phyloP scores from a whole-genome alignment of 2,888 invertebrate genomes.

The Xylota sylvarum region DNA sequence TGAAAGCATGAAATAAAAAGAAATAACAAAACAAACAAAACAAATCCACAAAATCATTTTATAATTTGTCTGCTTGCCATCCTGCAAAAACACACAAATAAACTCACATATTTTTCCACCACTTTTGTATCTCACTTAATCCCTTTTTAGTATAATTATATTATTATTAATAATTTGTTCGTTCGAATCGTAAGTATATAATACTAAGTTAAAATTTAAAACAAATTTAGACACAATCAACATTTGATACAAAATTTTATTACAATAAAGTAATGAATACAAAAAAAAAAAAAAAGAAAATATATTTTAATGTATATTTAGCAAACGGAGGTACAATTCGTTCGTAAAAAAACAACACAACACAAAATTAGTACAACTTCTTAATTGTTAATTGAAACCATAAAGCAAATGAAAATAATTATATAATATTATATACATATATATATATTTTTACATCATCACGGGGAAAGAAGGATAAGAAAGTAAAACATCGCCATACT shows the following conservation, averaged over 20 bases:
- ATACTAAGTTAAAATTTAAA: constrained; percentile 23
- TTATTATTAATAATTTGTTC: constrained; percentile 37
- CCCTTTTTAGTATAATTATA: constrained; percentile 39
- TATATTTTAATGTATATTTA: constrained; percentile 37
- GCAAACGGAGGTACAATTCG: constrained; percentile 38
- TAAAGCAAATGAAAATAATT: constrained; percentile 35
- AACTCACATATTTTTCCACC: constrained; percentile 4
- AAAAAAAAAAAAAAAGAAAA: constrained; percentile 11
- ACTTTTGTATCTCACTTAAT: constrained; percentile 32
- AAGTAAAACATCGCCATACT: constrained; percentile 61
- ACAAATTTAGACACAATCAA: constrained; percentile 62
- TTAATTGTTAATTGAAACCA: constrained; percentile 61
- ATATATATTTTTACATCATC: constrained; percentile 69
- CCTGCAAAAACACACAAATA: constrained; percentile 12
- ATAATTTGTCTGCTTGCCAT: constrained; percentile 34
- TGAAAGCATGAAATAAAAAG: constrained; percentile 45
- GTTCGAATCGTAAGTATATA: constrained; percentile 69
- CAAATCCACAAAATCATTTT: constrained; percentile 9
- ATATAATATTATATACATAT: constrained; percentile 55
- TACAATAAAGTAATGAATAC: constrained; percentile 24
- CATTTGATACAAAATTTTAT: constrained; percentile 65
- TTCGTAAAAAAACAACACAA: constrained; percentile 35
- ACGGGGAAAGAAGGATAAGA: constrained; percentile 7
- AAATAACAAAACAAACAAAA: constrained; percentile 46
- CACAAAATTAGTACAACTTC: constrained; percentile 73